Base-by-base conservation (phyloP, 1,140 invertebrate genomes). In the Druon quercuslanigerum region DNA sequence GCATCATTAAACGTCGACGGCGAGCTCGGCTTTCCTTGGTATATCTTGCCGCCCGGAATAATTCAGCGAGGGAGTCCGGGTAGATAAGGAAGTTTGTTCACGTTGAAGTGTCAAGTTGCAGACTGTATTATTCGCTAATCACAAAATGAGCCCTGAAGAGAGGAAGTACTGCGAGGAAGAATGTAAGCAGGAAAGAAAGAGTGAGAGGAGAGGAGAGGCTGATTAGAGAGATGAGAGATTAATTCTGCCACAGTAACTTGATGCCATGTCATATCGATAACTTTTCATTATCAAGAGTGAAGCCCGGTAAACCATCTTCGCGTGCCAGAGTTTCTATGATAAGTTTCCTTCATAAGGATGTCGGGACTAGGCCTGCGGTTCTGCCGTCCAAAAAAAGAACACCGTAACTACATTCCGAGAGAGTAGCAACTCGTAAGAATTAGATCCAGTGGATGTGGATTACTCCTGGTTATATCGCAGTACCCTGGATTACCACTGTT, bases 281-380 rank as follows among this genome's bases (percentile, higher is more conserved):
- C 72, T 73, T 78, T 71, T 70, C 77, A 70, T 71, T 60, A 60
- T 73, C 70, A 71, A 57, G 25, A 73, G 46, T 25, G 66, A 54
- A 73, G 66, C 73, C 33, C 71, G 33, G 72, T 70, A 71, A 78
- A 81, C 76, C 74, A 79, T 81, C 75, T 81, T 78, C 78, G 70
- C 78, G 78, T 72, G 76, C 75, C 54, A 77, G 75, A 71, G 52
- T 74, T 81, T 75, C 70, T n/a, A 52, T 46, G 40, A 19, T 57
- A 46, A 71, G 13, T 6, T 16, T 50, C 9, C 17, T 46, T 71
- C 20, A 40, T 16, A n/a, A 40, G 40, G 70, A 16, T 40, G 20
- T 16, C 50, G 19, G 17, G 3, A 13, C 17, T 13, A 71, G 25
- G n/a, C 0, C 25, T 33, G 5, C 5, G 25, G 25, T 33, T 5